Conservation (phyloP, 2,888 invertebrate genomes). For the Noctua janthina region DNA sequence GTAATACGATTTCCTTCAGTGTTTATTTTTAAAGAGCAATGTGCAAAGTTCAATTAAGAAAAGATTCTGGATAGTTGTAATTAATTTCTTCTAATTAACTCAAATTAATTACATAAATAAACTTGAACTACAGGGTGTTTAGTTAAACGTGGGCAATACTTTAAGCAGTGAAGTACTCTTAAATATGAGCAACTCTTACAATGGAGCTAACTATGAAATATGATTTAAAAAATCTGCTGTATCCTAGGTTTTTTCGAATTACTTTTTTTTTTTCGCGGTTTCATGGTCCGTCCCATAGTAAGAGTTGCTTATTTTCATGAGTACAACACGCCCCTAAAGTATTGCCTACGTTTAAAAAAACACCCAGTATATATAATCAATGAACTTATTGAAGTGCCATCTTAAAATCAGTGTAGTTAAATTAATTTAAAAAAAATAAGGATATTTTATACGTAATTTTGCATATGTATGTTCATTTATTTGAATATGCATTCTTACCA, state of each 20-base stretch:
- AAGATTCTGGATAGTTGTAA: neutral
- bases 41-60: neutral
- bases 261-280: too few species aligned
- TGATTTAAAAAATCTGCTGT: too few species aligned
- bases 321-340: too few species aligned
- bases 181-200: too few species aligned
- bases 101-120: neutral
- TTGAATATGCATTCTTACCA: neutral
- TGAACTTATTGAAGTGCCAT: conserved; percentile 53
- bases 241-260: too few species aligned
- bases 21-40: neutral
- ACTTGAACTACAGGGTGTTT: neutral
- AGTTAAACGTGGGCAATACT: too few species aligned
- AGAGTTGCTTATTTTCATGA: too few species aligned
- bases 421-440: neutral
- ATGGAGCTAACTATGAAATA: too few species aligned
- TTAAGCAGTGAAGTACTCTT: too few species aligned
- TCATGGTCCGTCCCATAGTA: too few species aligned
- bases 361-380: neutral
- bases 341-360: too few species aligned
- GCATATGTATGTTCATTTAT: neutral
- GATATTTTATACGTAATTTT: neutral
- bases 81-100: neutral
- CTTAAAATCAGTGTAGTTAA: conserved; percentile 23
- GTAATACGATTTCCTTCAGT: neutral